These are phyloP conservation scores for Isoperla grammatica DNA, from an alignment of 2,888 invertebrate species.

Conservation along the genomic window DNA sequence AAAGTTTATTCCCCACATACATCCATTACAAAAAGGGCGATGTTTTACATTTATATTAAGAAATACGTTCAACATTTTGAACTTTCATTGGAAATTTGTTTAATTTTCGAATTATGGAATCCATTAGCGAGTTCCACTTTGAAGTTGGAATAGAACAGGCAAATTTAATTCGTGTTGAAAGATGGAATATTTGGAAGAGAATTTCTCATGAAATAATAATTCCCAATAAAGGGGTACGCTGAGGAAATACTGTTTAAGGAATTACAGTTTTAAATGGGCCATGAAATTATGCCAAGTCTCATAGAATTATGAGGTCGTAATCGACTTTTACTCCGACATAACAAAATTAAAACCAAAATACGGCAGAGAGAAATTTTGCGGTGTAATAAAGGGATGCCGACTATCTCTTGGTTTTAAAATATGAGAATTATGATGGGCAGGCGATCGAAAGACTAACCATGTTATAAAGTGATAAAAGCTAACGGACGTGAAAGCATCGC, in stretches of 20 bases:
- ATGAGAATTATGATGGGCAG: no score
- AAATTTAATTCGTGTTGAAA: constrained; percentile 8
- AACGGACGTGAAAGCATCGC: no score
- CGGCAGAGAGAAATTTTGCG: background rate
- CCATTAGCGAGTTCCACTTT: constrained; percentile 26
- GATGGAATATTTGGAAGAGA: constrained; percentile 1
- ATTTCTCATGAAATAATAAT: background rate
- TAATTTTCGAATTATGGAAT: constrained; percentile 24
- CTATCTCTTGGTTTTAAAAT: no score
- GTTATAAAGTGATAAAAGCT: no score
- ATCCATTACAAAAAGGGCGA: constrained; percentile 11
- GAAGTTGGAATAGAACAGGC: constrained; percentile 12
- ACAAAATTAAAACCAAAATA: constrained; percentile 10
- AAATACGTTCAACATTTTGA: constrained; percentile 13
- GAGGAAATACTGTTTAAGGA: constrained; percentile 9
- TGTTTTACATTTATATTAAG: constrained; percentile 17
- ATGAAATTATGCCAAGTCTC: constrained; percentile 15
- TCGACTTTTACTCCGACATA: constrained; percentile 22
- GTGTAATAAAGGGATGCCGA: background rate
- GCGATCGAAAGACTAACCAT: no score
- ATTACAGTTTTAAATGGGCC: constrained; percentile 16
- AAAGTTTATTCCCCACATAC: constrained; percentile 2
- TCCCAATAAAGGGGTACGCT: background rate
- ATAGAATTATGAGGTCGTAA: constrained; percentile 20
- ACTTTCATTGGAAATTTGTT: constrained; percentile 15